These are phyloP conservation scores for Zaprionus kolodkinae DNA, from an alignment of 1,140 invertebrate genomes.

Conservation along the genomic window DNA sequence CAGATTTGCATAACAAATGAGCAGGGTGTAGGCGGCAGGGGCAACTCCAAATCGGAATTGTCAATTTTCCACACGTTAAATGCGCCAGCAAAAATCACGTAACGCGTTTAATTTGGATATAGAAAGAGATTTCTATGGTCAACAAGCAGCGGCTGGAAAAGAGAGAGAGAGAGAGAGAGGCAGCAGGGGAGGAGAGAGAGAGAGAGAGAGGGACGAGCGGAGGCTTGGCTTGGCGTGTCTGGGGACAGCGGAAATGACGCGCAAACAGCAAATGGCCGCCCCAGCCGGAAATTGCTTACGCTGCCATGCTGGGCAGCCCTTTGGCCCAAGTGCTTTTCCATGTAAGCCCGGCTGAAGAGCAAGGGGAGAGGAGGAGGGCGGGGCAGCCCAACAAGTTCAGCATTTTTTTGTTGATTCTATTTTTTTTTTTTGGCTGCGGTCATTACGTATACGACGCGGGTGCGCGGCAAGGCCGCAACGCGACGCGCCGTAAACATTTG, in stretches of 20 bases:
- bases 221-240: background rate
- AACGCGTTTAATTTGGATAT: constrained; percentile 51
- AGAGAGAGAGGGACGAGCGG: background rate
- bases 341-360: constrained; percentile 15
- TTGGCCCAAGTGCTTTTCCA: constrained; percentile 57
- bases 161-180: background rate
- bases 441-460: constrained; percentile 28
- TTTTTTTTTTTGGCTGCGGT: background rate
- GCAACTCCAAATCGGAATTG: constrained; percentile 50
- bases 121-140: constrained; percentile 15
- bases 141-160: constrained; percentile 2
- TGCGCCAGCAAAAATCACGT: constrained; percentile 32
- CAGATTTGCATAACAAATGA: constrained; percentile 64
- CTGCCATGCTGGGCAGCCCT: constrained; percentile 35
- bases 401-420: constrained; percentile 6
- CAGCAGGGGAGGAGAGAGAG: too few relatives aligned
- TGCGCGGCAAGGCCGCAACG: constrained; percentile 4
- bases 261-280: constrained; percentile 59
- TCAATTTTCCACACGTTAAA: constrained; percentile 72
- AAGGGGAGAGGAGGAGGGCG: background rate
- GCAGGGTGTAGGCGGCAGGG: background rate
- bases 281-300: constrained; percentile 66
- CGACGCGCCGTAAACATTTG: constrained; percentile 66
- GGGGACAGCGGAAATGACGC: constrained; percentile 62
- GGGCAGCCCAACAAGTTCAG: constrained; percentile 22